Conservation (phyloP, 2,797 vertebrate species). For the Cyclopterus lumpus region DNA sequence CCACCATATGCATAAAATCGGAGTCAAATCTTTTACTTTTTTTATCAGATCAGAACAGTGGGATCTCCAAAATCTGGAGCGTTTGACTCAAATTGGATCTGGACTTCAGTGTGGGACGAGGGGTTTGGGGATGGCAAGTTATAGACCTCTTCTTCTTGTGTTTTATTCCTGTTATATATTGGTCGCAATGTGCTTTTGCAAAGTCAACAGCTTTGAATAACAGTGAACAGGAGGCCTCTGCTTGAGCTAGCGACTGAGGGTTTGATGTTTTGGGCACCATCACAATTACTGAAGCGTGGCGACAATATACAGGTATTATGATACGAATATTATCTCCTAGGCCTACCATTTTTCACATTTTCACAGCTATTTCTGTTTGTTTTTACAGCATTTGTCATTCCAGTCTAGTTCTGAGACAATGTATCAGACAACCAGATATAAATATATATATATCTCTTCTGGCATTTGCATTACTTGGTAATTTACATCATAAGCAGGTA, state of each 20-base stretch:
- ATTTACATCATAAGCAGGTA: not conserved
- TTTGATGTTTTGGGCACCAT: slow-evolving; percentile 1
- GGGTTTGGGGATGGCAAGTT: not conserved
- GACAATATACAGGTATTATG: not conserved
- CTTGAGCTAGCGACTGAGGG: slow-evolving; percentile 5
- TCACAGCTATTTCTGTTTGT: not conserved
- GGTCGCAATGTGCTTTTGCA: not conserved
- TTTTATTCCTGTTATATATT: not conserved
- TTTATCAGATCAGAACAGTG: too few relatives aligned
- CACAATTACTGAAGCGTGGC: not conserved
- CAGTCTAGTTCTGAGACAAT: not conserved
- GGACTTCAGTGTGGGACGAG: not conserved
- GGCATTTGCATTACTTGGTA: not conserved
- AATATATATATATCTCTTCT: not conserved
- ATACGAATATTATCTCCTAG: slow-evolving; percentile 9
- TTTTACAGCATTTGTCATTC: not conserved
- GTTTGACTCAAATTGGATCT: not conserved
- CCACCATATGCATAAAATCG: too few relatives aligned
- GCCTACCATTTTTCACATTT: not conserved
- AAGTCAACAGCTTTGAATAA: not conserved
- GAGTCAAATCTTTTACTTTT: too few relatives aligned
- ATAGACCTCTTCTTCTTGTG: not conserved
- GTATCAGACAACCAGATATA: not conserved
- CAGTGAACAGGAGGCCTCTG: slow-evolving; percentile 7
- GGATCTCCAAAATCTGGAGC: not conserved